Evolutionary conservation across 1,140 invertebrate species (phyloP).

Genomic region (Cardiocondyla obscurior): DNA sequence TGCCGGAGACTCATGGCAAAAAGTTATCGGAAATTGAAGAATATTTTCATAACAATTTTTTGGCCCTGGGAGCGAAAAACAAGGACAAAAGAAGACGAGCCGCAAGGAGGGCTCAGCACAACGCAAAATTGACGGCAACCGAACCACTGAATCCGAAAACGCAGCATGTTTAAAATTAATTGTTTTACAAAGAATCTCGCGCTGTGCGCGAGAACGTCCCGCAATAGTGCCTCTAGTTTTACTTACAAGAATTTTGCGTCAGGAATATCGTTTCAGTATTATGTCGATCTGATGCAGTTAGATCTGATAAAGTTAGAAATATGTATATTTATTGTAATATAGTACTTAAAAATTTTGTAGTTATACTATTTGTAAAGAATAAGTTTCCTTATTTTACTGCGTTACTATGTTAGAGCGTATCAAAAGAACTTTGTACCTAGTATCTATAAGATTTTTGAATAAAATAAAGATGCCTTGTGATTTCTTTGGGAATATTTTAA

Average conservation of each 20-base stretch:
- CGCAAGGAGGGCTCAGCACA: slow-evolving; percentile 62
- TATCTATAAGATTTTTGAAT: no score
- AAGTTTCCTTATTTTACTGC: no score
- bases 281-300: slow-evolving; percentile 8
- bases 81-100: slow-evolving; percentile 66
- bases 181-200: no score
- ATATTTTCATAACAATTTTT: slow-evolving; percentile 84
- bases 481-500: no score
- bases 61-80: slow-evolving; percentile 72
- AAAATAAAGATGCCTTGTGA: no score
- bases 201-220: background rate
- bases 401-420: no score
- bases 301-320: no score
- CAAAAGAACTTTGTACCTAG: no score
- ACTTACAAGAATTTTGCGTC: background rate
- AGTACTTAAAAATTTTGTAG: no score
- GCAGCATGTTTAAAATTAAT: slow-evolving; percentile 65
- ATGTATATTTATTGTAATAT: no score
- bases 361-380: no score
- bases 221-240: slow-evolving; percentile 15
- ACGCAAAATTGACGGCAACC: slow-evolving; percentile 48
- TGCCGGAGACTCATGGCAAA: slow-evolving; percentile 90
- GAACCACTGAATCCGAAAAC: slow-evolving; percentile 72
- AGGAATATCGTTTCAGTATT: slow-evolving; percentile 24
- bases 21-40: slow-evolving; percentile 88